Evolutionary conservation across 2,797 vertebrate genomes (phyloP), one percentile per base, ranked within the genome.

Genomic region (Melanogrammus aeglefinus): DNA sequence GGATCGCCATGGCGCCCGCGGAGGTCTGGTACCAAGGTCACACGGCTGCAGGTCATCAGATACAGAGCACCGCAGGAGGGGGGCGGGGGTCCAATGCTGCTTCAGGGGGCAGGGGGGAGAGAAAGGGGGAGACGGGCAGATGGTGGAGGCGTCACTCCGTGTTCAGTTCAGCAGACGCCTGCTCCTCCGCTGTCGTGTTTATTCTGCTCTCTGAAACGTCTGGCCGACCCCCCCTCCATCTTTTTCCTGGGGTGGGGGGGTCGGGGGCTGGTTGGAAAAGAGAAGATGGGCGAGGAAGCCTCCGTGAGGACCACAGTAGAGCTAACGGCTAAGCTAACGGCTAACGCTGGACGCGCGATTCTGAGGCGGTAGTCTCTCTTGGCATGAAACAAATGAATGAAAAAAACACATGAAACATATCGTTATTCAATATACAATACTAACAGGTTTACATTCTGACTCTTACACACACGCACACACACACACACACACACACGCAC

Each of bases 121-220:
- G 47, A 18, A 4, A 21, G 47, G 3, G 47, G 12, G 47, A 21
- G 16, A 1, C 12, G 24, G n/a, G 73, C 84, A 85, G 78, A 82
- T 81, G 74, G 78, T 69, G 70, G 13, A 57, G 29, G 33, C 73
- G 73, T 33, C 74, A 21, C 3, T 2, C 9, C 76, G 74, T 73
- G 73, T 76, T 84, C 71, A 41, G 38, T 74, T 75, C 75, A 71
- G 36, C 74, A 76, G 74, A 4, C 66, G n/a, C n/a, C n/a, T n/a
- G n/a, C n/a, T n/a, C 66, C 66, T 21, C 66, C 27, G n/a, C 35
- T 82, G 80, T 81, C 51, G 10, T 71, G 5, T 71, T 71, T 33
- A 6, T 13, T 71, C 24, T 63, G 21, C 57, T 63, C 57, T 24
- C 21, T 63, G 57, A 63, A 63, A 63, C 57, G 21, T n/a, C 21